Base-by-base conservation (phyloP, 2,888 invertebrate genomes). In the Drosophila pseudotakahashii region DNA sequence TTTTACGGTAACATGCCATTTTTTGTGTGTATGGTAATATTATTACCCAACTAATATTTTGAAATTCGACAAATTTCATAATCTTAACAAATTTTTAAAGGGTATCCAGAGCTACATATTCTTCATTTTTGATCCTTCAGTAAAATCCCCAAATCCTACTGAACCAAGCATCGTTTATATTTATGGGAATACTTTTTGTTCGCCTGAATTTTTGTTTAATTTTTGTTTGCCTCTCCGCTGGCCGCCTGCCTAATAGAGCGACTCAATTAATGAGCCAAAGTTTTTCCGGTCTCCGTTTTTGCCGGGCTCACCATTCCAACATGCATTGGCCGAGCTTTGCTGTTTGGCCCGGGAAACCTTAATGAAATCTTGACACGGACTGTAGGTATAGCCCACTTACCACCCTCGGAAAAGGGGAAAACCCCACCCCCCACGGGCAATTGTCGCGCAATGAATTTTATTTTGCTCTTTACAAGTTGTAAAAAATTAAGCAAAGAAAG, bases 291-390 rank as follows among this genome's bases (percentile, higher is more conserved):
- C 52, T 50, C 45, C 57, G 60, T 39, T 63, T 48, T 54, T 45
- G 14, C 54, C 32, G 26, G 11, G 26, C 10, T 50, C 32, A 34
- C 48, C 44, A 57, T 52, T 55, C 68, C 41, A 39, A 60, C 70
- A 72, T 59, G 72, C 59, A 77, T 81, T 81, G 88, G 61, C 53
- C 69, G 73, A 58, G 79, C 88, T 72, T 85, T 32, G 79, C 63
- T 73, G 75, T 77, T 47, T 62, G 66, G 34, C 16, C 45, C 34
- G 11, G 39, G 58, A 32, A 67, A 75, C 82, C 82, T 88, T 81
- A 89, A 89, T 87, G 89, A 89, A 89, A 89, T 88, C 85, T 88
- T 82, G 76, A 77, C 82, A 85, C 76, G 81, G 78, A 84, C 64
- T 71, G 58, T 14, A 64, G 63, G 64, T 53, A 53, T 67, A 42